Conservation (phyloP, 2,888 invertebrate species). For the Eurois occulta region DNA sequence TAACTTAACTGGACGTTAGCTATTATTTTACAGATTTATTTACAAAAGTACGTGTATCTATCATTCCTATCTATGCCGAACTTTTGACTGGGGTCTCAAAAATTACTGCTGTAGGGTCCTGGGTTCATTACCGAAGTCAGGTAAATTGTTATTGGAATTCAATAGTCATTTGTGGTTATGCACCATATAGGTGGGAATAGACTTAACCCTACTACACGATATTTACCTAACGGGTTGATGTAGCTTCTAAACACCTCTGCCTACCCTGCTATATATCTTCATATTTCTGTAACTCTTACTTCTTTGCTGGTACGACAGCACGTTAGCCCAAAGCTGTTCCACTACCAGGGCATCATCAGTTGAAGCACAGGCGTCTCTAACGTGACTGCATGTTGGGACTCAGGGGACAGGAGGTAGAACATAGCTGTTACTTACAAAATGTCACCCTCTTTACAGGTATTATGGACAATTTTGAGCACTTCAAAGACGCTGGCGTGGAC, state of each 20-base stretch:
- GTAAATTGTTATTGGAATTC: neutral
- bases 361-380: too few relatives aligned
- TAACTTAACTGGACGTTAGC: neutral
- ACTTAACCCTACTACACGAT: neutral
- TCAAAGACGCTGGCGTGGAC: conserved; percentile 92
- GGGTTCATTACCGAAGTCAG: neutral
- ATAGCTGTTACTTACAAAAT: neutral
- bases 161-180: neutral
- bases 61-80: neutral
- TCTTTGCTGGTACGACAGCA: neutral
- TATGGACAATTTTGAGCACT: conserved; percentile 90
- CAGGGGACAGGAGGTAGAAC: neutral
- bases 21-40: neutral
- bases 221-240: neutral
- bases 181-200: too few relatives aligned
- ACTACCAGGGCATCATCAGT: neutral
- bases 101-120: neutral
- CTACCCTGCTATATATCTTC: neutral
- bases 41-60: neutral
- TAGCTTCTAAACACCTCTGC: neutral
- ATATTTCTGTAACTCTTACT: neutral
- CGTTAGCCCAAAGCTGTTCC: neutral
- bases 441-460: conserved; percentile 84
- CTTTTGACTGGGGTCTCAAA: neutral
- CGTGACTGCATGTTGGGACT: neutral